Conservation (phyloP, 2,888 invertebrate genomes). For the Diploptera punctata region DNA sequence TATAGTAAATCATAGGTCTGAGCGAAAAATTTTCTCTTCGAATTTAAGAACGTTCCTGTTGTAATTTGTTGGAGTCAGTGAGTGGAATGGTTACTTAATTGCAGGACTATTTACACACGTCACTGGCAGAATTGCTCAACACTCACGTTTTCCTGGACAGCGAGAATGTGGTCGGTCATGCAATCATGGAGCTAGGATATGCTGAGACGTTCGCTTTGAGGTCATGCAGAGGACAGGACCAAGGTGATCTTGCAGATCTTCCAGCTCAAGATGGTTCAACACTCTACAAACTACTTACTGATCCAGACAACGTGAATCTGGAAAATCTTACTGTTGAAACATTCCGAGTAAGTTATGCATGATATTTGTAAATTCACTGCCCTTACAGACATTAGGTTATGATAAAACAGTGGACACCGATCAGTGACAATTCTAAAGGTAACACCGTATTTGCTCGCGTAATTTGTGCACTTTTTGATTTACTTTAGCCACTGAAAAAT, state of each 20-base stretch:
- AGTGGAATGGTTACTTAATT: not conserved
- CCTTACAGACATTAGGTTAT: no score
- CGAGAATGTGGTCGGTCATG: constrained; percentile 57
- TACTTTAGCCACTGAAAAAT: no score
- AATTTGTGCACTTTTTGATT: no score
- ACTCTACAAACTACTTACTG: constrained; percentile 63
- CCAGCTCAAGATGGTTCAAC: constrained; percentile 64
- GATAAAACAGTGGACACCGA: no score
- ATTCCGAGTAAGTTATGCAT: constrained; percentile 60
- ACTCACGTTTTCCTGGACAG: constrained; percentile 60
- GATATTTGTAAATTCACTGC: no score
- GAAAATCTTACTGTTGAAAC: constrained; percentile 63
- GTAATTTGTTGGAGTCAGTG: not conserved
- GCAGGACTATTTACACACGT: constrained; percentile 58
- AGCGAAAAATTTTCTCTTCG: no score
- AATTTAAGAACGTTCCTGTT: no score
- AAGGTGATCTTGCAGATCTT: constrained; percentile 58
- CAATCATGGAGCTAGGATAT: constrained; percentile 62
- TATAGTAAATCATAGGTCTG: no score
- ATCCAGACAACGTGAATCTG: constrained; percentile 65
- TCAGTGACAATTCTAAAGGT: no score
- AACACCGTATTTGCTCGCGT: no score
- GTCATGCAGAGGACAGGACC: constrained; percentile 57
- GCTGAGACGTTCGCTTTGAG: constrained; percentile 62
- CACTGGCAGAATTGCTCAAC: constrained; percentile 60